phyloP scores from a whole-genome alignment of 2,888 invertebrate genomes.

The Rosalia funebris region DNA sequence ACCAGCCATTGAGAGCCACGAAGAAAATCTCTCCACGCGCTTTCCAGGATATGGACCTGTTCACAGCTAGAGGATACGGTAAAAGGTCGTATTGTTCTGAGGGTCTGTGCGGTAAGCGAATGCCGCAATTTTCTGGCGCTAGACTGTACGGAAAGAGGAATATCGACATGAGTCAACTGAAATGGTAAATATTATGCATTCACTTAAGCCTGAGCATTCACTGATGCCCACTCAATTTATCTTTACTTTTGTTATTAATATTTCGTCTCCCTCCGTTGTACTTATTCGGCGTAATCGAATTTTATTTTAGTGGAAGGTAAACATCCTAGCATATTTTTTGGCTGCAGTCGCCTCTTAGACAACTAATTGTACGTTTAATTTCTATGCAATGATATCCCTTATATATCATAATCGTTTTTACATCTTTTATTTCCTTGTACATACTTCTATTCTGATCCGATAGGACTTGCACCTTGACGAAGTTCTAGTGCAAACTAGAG shows the following conservation, averaged over 20 bases:
- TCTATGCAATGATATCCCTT: no score
- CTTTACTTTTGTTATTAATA: background rate
- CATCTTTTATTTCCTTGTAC: no score
- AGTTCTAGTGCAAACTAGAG: no score
- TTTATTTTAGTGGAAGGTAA: background rate
- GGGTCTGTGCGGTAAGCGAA: slow-evolving; percentile 45
- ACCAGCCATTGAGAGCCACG: slow-evolving; percentile 58
- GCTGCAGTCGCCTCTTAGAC: background rate
- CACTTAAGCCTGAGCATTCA: background rate
- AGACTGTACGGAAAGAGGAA: slow-evolving; percentile 42
- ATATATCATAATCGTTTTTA: no score
- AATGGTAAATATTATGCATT: slow-evolving; percentile 32
- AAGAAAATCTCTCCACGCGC: slow-evolving; percentile 70
- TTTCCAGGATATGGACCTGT: slow-evolving; percentile 71
- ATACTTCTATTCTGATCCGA: no score
- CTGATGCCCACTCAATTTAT: background rate
- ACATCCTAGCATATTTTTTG: background rate
- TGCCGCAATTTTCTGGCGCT: slow-evolving; percentile 40
- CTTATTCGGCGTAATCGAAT: background rate
- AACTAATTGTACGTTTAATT: background rate
- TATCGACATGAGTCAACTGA: slow-evolving; percentile 35
- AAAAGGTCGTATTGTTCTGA: slow-evolving; percentile 65
- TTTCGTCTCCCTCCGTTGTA: background rate
- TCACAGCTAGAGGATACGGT: slow-evolving; percentile 74
- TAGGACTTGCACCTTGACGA: no score